Evolutionary conservation across 2,888 invertebrate species (phyloP).

Genomic region (Pseudolycoriella hygida): DNA sequence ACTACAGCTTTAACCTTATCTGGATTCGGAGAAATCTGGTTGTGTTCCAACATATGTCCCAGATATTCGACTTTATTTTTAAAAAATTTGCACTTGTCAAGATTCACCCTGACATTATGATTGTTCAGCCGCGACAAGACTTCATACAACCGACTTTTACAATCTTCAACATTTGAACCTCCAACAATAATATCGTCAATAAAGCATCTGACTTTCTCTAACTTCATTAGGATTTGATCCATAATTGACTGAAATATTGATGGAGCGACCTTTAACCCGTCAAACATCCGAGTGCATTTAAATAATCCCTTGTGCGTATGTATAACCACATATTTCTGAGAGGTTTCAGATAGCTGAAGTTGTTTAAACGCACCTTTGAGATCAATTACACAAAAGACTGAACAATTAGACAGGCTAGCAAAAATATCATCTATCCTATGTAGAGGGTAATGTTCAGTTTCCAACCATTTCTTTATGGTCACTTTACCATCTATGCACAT

Average conservation of each 20-base stretch:
- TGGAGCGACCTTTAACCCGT: constrained; percentile 11
- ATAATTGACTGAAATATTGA: constrained; percentile 10
- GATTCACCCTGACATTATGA: background rate
- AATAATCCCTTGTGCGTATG: constrained; percentile 11
- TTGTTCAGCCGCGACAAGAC: background rate
- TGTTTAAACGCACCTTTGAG: background rate
- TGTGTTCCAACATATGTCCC: background rate
- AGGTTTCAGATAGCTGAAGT: constrained; percentile 5
- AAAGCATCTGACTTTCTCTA: constrained; percentile 7
- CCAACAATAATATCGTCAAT: constrained; percentile 10
- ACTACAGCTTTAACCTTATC: constrained; percentile 2
- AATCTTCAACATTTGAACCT: constrained; percentile 5
- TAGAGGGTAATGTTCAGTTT: constrained; percentile 7
- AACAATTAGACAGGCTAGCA: background rate
- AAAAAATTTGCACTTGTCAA: constrained; percentile 2
- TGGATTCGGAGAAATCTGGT: background rate
- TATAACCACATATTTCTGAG: constrained; percentile 5
- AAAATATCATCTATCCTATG: constrained; percentile 9
- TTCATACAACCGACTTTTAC: background rate
- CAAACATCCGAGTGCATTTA: constrained; percentile 8
- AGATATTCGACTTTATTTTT: background rate
- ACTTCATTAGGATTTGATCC: constrained; percentile 9
- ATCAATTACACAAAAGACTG: too few species aligned
- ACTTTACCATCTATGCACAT: constrained; percentile 8
- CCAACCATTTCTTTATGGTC: constrained; percentile 4